Evolutionary conservation across 1,140 invertebrate genomes (phyloP), one percentile per base, ranked within the genome.

Genomic region (Drosophila orena): DNA sequence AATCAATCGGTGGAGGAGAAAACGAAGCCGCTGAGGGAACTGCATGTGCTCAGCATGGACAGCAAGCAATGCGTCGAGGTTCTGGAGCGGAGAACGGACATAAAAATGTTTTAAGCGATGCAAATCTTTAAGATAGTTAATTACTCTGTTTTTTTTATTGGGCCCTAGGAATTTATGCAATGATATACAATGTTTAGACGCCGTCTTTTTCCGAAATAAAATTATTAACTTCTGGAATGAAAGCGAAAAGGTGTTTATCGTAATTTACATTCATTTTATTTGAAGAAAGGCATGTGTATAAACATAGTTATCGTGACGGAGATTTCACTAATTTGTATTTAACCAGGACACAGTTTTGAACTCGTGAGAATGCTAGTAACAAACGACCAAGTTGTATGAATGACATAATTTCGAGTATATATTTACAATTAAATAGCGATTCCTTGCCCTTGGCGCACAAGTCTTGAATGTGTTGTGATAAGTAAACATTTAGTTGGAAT

Each of bases 41-140:
- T 96, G 17, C 94, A 95, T 14, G 93, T 96, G 60, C 93, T 93
- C 50, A 94, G 94, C 89, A 93, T 96, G 65, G 92, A 93, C n/a
- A 93, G 94, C 47, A 92, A 93, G 49, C 93, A 93, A 52, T 94
- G 94, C 42, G 73, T 94, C 43, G 93, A 93, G 71, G 93, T 95
- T 49, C 86, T 95, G 27, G 94, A 93, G 72, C 92, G 93, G 14
- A 93, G 95, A 53, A 94, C 93, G 62, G 95, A 95, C 81, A 93
- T 94, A 37, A 79, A 84, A 74, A 78, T 90, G 54, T 83, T 81
- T 77, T 88, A 42, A 66, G 3, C 4, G n/a, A 62, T 15, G 14
- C 4, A 40, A 40, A 35, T 30, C 35, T 68, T 54, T 38, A 58
- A 15, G 46, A 1, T 35, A 17, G 17, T 14, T 24, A 24, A 46